These are phyloP conservation scores for Imbricaverruca yamaguchii DNA, from an alignment of 2,888 invertebrate species.

Conservation along the genomic window DNA sequence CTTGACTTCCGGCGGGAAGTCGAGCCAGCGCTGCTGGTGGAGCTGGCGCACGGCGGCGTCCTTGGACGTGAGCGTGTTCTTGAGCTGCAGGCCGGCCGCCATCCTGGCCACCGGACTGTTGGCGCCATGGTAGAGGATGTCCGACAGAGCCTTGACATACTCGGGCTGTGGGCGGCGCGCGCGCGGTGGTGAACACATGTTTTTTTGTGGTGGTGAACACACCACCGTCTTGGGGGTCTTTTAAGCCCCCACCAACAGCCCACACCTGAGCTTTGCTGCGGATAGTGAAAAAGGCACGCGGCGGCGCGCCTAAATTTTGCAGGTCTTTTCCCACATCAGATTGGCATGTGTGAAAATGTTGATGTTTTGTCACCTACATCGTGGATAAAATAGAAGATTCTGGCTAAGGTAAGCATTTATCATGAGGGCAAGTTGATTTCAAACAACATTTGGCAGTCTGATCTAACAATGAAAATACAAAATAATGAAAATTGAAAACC, in stretches of 20 bases:
- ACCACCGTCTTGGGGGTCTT: not conserved
- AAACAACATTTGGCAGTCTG: too few relatives aligned
- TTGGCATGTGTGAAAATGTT: not conserved
- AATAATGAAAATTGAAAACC: too few relatives aligned
- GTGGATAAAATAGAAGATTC: too few relatives aligned
- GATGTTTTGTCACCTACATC: not conserved
- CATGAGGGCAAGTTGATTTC: too few relatives aligned
- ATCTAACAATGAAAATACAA: too few relatives aligned
- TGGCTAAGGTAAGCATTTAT: too few relatives aligned
- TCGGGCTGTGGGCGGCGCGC: constrained; percentile 29
- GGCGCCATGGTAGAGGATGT: constrained; percentile 72
- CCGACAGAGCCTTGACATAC: constrained; percentile 36
- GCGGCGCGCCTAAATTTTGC: too few relatives aligned
- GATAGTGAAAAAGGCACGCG: not conserved
- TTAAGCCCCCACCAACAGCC: not conserved
- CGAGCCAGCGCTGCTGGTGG: constrained; percentile 89
- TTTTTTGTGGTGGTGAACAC: not conserved
- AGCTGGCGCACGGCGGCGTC: constrained; percentile 68
- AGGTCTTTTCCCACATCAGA: too few relatives aligned
- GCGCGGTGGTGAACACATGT: not conserved
- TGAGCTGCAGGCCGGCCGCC: constrained; percentile 96
- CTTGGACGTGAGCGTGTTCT: constrained; percentile 95
- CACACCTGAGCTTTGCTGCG: too few relatives aligned
- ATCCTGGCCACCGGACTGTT: constrained; percentile 91
- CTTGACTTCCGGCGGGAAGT: constrained; percentile 73